A percentile compares a stretch with the other conserved stretches of the same genome.
phyloP scores from a whole-genome alignment of 1,140 invertebrate species.

The Diachasma alloeum region DNA sequence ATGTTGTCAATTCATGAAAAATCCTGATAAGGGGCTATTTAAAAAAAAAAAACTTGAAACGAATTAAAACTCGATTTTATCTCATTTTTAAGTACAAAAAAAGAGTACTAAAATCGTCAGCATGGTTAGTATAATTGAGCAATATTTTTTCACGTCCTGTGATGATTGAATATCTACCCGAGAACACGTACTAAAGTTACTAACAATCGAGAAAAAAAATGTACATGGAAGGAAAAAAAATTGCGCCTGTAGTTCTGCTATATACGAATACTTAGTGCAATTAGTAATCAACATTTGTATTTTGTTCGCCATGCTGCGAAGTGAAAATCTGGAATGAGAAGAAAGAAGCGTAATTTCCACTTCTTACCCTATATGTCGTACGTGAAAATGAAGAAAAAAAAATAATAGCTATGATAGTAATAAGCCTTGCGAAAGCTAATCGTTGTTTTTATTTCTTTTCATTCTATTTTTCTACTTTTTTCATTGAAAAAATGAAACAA shows the following conservation, averaged over 20 bases:
- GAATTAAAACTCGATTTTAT: too few species aligned
- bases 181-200: not conserved
- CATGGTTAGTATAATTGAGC: slow-evolving; percentile 26
- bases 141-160: slow-evolving; percentile 36
- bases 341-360: not conserved
- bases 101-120: too few species aligned
- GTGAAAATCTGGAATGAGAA: slow-evolving; percentile 13
- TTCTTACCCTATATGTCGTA: slow-evolving; percentile 6
- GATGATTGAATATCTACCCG: not conserved
- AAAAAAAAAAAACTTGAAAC: too few species aligned
- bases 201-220: not conserved
- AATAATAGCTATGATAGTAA: slow-evolving; percentile 7
- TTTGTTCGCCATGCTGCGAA: slow-evolving; percentile 6
- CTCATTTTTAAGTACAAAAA: not conserved
- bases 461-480: too few species aligned
- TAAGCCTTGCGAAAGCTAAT: slow-evolving; percentile 38
- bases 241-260: slow-evolving; percentile 28
- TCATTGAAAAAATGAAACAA: too few species aligned
- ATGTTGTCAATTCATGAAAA: too few species aligned
- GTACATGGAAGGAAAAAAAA: not conserved
- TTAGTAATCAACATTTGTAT: slow-evolving; percentile 24
- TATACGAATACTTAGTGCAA: slow-evolving; percentile 34
- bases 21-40: too few species aligned
- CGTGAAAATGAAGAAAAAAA: slow-evolving; percentile 9
- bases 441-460: too few species aligned